These are phyloP conservation scores for Catharus ustulatus DNA, from an alignment of 2,797 vertebrate genomes.

Conservation along the genomic window DNA sequence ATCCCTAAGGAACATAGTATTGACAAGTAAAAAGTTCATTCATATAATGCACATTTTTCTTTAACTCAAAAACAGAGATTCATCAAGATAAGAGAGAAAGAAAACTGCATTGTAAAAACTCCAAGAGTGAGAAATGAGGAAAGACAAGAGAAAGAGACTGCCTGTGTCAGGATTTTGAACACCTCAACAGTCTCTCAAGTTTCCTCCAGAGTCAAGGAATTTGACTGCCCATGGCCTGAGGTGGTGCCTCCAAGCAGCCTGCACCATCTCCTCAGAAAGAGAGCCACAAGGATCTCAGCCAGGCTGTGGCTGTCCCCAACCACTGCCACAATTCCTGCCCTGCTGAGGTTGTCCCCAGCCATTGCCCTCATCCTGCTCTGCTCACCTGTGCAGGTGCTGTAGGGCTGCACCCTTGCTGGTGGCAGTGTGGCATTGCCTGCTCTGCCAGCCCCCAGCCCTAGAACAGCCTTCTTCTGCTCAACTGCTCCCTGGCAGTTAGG, in stretches of 20 bases:
- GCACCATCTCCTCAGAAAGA: neutral
- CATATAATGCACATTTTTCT: neutral
- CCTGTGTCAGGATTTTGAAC: neutral
- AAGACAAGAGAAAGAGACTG: neutral
- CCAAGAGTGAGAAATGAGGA: neutral
- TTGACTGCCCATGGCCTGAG: neutral
- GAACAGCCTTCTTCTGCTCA: neutral
- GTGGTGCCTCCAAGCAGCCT: neutral
- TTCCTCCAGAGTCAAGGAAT: neutral
- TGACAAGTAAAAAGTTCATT: neutral
- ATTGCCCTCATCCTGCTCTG: neutral
- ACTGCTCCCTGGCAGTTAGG: neutral
- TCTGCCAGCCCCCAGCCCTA: neutral
- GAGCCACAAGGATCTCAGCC: neutral
- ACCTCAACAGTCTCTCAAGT: neutral
- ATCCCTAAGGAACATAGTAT: neutral
- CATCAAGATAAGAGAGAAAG: neutral
- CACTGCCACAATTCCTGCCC: neutral
- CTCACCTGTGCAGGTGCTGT: neutral
- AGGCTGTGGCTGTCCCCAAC: fast-evolving
- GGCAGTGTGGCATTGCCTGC: fast-evolving
- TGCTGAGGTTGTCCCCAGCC: neutral
- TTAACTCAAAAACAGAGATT: neutral
- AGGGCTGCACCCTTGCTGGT: neutral
- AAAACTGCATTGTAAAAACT: neutral